A percentile compares a stretch with the other conserved stretches of the same genome.
Evolutionary conservation across 2,888 invertebrate genomes (phyloP).

Genomic region (Hyles lineata): DNA sequence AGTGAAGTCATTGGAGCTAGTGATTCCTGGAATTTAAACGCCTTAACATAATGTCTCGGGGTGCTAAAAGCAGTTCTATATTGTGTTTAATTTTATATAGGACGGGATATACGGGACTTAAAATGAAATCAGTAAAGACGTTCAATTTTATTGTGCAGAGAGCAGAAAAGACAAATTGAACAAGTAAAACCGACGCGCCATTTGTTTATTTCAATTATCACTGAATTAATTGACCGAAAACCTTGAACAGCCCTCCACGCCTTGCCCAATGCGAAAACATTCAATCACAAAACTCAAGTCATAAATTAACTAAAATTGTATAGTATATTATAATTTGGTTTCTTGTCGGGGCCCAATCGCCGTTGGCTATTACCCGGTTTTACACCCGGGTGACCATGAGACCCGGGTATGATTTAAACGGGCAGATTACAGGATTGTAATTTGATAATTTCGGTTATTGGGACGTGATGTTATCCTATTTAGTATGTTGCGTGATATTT

Average conservation of each 20-base stretch:
- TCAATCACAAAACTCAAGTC: background rate
- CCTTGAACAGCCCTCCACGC: background rate
- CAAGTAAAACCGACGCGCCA: too few relatives aligned
- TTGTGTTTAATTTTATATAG: too few relatives aligned
- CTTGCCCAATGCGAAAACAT: background rate
- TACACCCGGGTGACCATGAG: slow-evolving; percentile 19
- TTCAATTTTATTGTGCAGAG: too few relatives aligned
- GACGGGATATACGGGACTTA: too few relatives aligned
- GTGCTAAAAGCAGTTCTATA: too few relatives aligned
- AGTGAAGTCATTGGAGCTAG: too few relatives aligned
- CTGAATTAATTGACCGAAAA: background rate
- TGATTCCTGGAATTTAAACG: too few relatives aligned
- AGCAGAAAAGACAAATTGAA: too few relatives aligned
- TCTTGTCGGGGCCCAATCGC: slow-evolving; percentile 14
- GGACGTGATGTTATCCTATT: background rate
- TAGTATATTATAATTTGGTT: slow-evolving; percentile 4
- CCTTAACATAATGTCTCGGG: too few relatives aligned
- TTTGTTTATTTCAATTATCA: background rate
- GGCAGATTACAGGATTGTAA: slow-evolving; percentile 12
- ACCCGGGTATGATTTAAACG: slow-evolving; percentile 12
- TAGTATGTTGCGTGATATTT: background rate
- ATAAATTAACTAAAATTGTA: slow-evolving; percentile 23
- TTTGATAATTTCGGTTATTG: slow-evolving; percentile 19
- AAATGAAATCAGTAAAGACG: too few relatives aligned
- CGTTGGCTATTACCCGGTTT: slow-evolving; percentile 16